These are phyloP conservation scores for Sebastes fasciatus DNA, from an alignment of 2,113 vertebrate species.

Conservation along the genomic window DNA sequence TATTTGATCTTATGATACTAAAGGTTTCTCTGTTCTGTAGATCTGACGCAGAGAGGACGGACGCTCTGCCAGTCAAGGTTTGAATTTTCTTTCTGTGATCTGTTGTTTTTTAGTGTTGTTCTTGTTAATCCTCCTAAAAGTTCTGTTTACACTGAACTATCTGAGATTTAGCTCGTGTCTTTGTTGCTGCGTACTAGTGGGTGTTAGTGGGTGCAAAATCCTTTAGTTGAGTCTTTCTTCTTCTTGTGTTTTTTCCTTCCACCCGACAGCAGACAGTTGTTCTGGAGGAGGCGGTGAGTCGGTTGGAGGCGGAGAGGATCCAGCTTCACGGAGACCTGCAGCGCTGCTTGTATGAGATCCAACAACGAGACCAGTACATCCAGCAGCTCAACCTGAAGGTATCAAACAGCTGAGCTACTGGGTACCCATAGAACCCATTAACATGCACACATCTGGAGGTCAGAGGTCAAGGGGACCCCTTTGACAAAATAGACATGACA, in stretches of 20 bases:
- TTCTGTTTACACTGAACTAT: too few species aligned
- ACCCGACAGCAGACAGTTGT: slow-evolving; percentile 62
- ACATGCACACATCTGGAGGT: too few species aligned
- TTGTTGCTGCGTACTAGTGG: too few species aligned
- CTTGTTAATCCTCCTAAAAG: too few species aligned
- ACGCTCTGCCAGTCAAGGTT: background rate
- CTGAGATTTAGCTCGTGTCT: too few species aligned
- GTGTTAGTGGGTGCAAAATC: too few species aligned
- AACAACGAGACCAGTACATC: slow-evolving; percentile 86
- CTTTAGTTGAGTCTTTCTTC: too few species aligned
- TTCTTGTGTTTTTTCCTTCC: background rate
- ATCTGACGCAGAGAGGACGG: background rate
- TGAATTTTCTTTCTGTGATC: background rate
- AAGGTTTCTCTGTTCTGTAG: background rate
- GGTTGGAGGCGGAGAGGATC: slow-evolving; percentile 77
- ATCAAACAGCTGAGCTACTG: background rate
- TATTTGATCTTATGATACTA: background rate
- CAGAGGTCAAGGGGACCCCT: too few species aligned
- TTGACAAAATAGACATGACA: too few species aligned
- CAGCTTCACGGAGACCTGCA: slow-evolving; percentile 85
- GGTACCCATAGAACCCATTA: too few species aligned
- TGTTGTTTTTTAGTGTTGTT: too few species aligned
- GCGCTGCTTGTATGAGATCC: slow-evolving; percentile 86
- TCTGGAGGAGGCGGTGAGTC: slow-evolving; percentile 66
- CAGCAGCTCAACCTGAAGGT: slow-evolving; percentile 89